These are phyloP conservation scores for Popillia japonica DNA, from an alignment of 1,140 invertebrate genomes.

Conservation along the genomic window DNA sequence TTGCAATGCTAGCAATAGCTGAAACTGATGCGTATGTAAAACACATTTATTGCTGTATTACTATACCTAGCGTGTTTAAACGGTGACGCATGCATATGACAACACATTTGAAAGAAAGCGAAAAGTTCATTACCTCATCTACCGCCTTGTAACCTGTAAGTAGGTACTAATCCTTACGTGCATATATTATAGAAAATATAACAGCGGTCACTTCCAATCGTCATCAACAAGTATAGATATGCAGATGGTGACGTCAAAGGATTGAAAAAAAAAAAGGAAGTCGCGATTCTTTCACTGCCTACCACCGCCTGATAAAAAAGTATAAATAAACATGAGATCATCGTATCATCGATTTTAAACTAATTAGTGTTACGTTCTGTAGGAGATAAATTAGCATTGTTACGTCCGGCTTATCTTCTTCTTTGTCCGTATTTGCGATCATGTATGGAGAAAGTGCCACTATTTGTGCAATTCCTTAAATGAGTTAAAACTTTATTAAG, in stretches of 20 bases:
- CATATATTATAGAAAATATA: neutral
- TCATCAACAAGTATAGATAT: neutral
- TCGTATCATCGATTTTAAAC: too few relatives aligned
- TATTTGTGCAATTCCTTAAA: too few relatives aligned
- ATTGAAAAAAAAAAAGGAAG: neutral
- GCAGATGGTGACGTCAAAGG: neutral
- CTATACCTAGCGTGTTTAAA: neutral
- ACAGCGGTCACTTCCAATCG: neutral
- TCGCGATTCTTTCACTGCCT: neutral
- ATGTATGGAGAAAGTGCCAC: too few relatives aligned
- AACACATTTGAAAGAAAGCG: constrained; percentile 12
- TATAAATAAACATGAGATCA: too few relatives aligned
- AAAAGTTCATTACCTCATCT: constrained; percentile 16
- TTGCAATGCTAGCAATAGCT: neutral
- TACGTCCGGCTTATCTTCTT: too few relatives aligned
- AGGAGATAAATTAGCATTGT: too few relatives aligned
- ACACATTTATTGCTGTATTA: neutral
- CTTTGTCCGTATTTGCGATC: too few relatives aligned
- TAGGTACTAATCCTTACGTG: neutral
- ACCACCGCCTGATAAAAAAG: neutral
- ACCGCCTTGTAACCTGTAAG: too few relatives aligned
- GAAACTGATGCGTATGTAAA: neutral
- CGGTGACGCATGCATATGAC: neutral
- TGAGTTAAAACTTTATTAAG: too few relatives aligned
- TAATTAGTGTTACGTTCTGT: too few relatives aligned